Conservation (phyloP, 92 coral and sea anemone genomes). For the Actinernus sp. region DNA sequence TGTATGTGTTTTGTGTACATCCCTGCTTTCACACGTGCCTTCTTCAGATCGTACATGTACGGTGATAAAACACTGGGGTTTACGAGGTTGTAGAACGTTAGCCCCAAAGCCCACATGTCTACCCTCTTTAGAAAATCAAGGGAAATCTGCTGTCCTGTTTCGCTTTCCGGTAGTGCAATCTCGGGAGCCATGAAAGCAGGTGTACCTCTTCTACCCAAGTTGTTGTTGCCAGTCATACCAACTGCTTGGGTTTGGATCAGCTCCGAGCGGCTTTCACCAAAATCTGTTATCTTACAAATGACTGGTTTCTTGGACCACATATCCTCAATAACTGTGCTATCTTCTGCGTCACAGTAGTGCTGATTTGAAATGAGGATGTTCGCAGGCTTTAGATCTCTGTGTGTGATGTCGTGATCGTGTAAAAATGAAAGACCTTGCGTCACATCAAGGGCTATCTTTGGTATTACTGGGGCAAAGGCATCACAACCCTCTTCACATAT, state of each 20-base stretch:
- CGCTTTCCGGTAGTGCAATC: not conserved
- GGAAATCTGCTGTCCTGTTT: not conserved
- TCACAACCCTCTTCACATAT: too few species aligned
- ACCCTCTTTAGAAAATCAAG: not conserved
- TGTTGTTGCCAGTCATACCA: not conserved
- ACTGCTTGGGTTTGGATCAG: conserved; percentile 3
- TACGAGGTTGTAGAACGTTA: not conserved
- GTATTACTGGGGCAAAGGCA: too few species aligned
- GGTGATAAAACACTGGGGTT: conserved; percentile 18
- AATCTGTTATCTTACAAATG: too few species aligned
- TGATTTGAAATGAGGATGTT: too few species aligned
- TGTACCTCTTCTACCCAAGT: conserved; percentile 8
- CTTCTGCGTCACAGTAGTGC: too few species aligned
- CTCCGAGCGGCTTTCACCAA: too few species aligned
- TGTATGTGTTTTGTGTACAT: not conserved
- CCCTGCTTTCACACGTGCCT: not conserved
- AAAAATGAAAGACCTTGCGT: too few species aligned
- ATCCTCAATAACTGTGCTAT: too few species aligned
- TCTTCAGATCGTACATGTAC: conserved; percentile 11
- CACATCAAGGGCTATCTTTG: too few species aligned
- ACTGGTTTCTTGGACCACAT: too few species aligned
- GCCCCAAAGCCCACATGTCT: conserved; percentile 19
- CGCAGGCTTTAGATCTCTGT: too few species aligned
- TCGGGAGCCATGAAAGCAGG: conserved; percentile 18
- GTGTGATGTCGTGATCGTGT: too few species aligned